These are phyloP conservation scores for Atethmia centrago DNA, from an alignment of 2,888 invertebrate species.

Conservation along the genomic window DNA sequence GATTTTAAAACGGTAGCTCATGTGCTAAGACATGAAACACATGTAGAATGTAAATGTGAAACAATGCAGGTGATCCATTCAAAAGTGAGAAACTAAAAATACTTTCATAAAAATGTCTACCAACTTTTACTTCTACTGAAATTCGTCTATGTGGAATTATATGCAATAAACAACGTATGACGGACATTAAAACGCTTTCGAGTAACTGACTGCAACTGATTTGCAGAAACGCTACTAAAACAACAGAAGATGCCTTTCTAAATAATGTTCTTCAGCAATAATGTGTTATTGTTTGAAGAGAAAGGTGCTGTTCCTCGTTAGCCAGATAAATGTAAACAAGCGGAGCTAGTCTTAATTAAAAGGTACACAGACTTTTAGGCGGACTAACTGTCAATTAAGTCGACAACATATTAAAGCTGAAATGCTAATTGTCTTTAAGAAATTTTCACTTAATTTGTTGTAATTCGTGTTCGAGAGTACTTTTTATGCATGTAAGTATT, in stretches of 20 bases:
- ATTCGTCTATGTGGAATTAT: slow-evolving; percentile 37
- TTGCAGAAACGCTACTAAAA: slow-evolving; percentile 65
- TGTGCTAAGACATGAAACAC: slow-evolving; percentile 21
- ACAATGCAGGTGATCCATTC: slow-evolving; percentile 35
- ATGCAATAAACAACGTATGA: slow-evolving; percentile 46
- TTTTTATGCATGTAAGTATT: slow-evolving; percentile 29
- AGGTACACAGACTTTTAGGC: slow-evolving; percentile 66
- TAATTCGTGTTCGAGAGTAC: slow-evolving; percentile 14
- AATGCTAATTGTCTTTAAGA: slow-evolving; percentile 64
- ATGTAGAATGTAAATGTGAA: slow-evolving; percentile 19
- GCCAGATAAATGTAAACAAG: slow-evolving; percentile 68
- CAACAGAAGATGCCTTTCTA: slow-evolving; percentile 76
- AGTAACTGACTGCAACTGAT: slow-evolving; percentile 65
- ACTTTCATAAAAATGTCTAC: slow-evolving; percentile 60
- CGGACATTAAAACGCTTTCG: slow-evolving; percentile 55
- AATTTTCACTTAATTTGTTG: slow-evolving; percentile 53
- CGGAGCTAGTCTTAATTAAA: slow-evolving; percentile 72
- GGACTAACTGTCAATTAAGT: slow-evolving; percentile 69
- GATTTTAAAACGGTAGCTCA: neutral
- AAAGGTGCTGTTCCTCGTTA: slow-evolving; percentile 76
- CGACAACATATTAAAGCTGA: slow-evolving; percentile 35
- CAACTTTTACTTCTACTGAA: slow-evolving; percentile 72
- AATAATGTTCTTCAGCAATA: slow-evolving; percentile 71
- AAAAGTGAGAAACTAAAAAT: slow-evolving; percentile 40
- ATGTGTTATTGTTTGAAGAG: slow-evolving; percentile 79